A percentile compares a stretch with the other conserved stretches of the same genome.
Evolutionary conservation across 2,888 invertebrate genomes (phyloP).

Genomic region (Hypselothyrea guttata): DNA sequence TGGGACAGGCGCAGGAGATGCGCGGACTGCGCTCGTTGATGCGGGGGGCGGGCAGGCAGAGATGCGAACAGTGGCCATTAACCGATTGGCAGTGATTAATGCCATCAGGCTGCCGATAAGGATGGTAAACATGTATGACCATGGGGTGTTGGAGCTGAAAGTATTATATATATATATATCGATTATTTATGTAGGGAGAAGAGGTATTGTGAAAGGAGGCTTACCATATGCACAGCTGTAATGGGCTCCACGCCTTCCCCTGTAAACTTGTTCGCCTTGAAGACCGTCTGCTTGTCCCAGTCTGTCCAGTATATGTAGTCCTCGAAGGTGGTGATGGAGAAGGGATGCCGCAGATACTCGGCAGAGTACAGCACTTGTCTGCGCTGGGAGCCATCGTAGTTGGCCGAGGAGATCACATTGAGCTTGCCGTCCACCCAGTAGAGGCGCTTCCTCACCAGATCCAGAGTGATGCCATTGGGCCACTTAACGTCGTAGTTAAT

Average conservation of each 20-base stretch:
- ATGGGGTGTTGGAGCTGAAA: conserved; percentile 92
- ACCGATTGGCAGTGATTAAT: conserved; percentile 95
- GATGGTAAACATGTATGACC: conserved; percentile 97
- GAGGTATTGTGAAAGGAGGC: too few species aligned
- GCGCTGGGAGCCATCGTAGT: conserved; percentile 92
- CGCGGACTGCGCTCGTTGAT: conserved; percentile 90
- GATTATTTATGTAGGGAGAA: too few species aligned
- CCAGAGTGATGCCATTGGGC: conserved; percentile 98
- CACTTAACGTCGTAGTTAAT: conserved; percentile 94
- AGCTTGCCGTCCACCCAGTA: conserved; percentile 99
- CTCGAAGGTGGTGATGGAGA: conserved; percentile 98
- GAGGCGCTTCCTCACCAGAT: conserved; percentile 92
- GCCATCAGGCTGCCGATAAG: conserved; percentile 95
- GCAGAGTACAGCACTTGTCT: conserved; percentile 90
- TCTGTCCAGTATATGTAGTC: conserved; percentile 99
- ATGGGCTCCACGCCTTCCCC: conserved; percentile 90
- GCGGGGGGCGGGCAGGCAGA: conserved; percentile 94
- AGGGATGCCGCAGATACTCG: conserved; percentile 93
- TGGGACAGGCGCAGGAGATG: conserved; percentile 95
- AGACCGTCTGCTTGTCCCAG: conserved; percentile 97
- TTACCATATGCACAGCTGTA: conserved; percentile 91
- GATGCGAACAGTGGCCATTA: conserved; percentile 94
- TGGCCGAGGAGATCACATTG: conserved; percentile 94
- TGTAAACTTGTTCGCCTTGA: conserved; percentile 95
- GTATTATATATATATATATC: conserved; percentile 1